Evolutionary conservation across 2,797 vertebrate genomes (phyloP), one percentile per base, ranked within the genome.

Genomic region (Toxotes lorentzi): DNA sequence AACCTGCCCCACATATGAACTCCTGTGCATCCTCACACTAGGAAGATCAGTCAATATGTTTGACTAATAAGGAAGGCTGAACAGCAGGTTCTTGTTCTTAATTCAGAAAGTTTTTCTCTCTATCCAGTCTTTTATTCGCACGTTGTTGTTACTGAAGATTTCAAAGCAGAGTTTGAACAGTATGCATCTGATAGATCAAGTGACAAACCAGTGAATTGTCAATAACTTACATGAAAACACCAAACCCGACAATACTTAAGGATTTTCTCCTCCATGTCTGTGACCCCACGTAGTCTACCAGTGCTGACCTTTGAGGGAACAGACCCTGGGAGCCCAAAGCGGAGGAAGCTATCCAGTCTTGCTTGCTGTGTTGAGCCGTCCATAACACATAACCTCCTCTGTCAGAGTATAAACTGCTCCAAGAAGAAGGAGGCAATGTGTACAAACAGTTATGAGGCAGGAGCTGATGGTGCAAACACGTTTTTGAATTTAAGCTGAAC

Each of bases 61-160:
- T 34, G 66, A 76, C 54, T 64, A 76, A 53, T 72, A 69, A 68
- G 35, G 45, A 57, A 70, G 23, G 38, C 30, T 24, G 53, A 85
- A 54, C 48, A 78, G 70, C 23, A 23, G 32, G 17, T 17, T 60
- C 41, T 65, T 58, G 21, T 74, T 72, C 38, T 66, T 65, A 24
- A 77, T 74, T 79, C 64, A 64, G 13, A 14, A 41, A 14, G 40
- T 62, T 63, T 30, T 50, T 62, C 30, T 48, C 35, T 47, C 40
- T 38, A 57, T 51, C 34, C 34, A 8, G 48, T 51, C 57, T 63
- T 32, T 41, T 27, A 51, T 66, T 61, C 51, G 43, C 17, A 23
- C 27, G 27, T 61, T 10, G 32, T 64, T 35, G 8, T 50, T 32
- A 16, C 16, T 45, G 27, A 48, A 8, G 11, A 35, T 59, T 67